phyloP scores from a whole-genome alignment of 2,113 vertebrate species.

The Paramisgurnus dabryanus region DNA sequence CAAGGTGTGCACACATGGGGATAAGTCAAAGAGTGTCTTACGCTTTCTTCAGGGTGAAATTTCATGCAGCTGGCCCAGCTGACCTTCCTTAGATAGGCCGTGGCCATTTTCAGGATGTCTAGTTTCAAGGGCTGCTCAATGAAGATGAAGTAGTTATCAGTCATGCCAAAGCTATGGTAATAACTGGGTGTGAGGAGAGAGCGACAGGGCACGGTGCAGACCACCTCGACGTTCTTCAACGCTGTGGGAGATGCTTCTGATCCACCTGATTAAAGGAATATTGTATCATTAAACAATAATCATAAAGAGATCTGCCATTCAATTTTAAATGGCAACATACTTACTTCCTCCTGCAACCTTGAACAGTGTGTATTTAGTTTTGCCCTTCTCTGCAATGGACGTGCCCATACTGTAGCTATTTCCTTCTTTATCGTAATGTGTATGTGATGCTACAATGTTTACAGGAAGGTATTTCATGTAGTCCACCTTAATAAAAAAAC shows the following conservation, averaged over 20 bases:
- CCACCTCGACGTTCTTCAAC: constrained; percentile 79
- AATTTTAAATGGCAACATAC: background rate
- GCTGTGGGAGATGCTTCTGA: constrained; percentile 59
- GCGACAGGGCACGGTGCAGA: constrained; percentile 81
- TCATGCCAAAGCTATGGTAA: constrained; percentile 93
- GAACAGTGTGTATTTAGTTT: constrained; percentile 88
- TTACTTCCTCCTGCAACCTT: constrained; percentile 86
- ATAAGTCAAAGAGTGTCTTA: constrained; percentile 60
- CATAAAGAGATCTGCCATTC: background rate
- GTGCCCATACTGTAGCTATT: constrained; percentile 91
- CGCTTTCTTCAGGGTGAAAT: constrained; percentile 84
- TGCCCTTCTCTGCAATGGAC: constrained; percentile 88
- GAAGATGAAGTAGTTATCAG: constrained; percentile 89
- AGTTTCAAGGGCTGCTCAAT: constrained; percentile 90
- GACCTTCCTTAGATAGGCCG: constrained; percentile 85
- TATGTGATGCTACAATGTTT: constrained; percentile 84
- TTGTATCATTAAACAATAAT: background rate
- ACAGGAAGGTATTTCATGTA: constrained; percentile 84
- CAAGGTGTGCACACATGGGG: background rate
- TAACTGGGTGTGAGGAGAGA: constrained; percentile 89
- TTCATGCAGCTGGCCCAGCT: constrained; percentile 92
- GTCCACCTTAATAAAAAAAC: constrained; percentile 78
- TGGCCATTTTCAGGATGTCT: constrained; percentile 91
- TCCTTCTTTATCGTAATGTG: constrained; percentile 90
- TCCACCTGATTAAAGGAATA: constrained; percentile 48